phyloP scores from a whole-genome alignment of 2,797 vertebrate genomes.

The Anguilla megastoma region DNA sequence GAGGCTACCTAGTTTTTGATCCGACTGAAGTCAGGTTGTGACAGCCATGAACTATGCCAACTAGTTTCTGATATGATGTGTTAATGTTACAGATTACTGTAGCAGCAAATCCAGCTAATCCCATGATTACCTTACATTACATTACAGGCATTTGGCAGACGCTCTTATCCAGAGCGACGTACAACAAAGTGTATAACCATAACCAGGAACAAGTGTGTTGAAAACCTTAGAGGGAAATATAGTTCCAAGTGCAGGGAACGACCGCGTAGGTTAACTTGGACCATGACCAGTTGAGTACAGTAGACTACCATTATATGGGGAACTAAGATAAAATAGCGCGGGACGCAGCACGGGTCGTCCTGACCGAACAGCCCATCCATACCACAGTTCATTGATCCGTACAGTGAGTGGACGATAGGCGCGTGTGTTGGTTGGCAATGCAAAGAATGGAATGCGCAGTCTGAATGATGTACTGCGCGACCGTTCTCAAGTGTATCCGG shows the following conservation, averaged over 20 bases:
- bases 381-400: neutral
- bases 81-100: slow-evolving; percentile 44
- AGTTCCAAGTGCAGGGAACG: no score
- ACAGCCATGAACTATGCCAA: slow-evolving; percentile 12
- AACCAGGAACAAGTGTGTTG: no score
- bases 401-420: slow-evolving; percentile 45
- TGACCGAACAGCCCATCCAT: neutral
- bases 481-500: slow-evolving; percentile 51
- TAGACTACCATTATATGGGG: neutral
- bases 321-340: neutral
- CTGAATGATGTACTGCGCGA: slow-evolving; percentile 51
- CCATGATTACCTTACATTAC: no score
- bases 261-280: no score
- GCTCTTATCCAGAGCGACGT: no score
- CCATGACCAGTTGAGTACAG: no score
- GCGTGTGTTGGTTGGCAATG: slow-evolving; percentile 43
- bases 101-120: neutral
- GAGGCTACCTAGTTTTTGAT: no score
- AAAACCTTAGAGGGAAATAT: no score
- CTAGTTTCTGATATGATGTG: slow-evolving; percentile 70
- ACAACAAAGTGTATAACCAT: no score
- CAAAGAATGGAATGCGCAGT: slow-evolving; percentile 41
- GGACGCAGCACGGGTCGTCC: slow-evolving; percentile 21
- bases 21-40: neutral
- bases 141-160: no score